Evolutionary conservation across 2,113 vertebrate species (phyloP), one percentile per base, ranked within the genome.

Genomic region (Sinocyclocheilus anophthalmus): DNA sequence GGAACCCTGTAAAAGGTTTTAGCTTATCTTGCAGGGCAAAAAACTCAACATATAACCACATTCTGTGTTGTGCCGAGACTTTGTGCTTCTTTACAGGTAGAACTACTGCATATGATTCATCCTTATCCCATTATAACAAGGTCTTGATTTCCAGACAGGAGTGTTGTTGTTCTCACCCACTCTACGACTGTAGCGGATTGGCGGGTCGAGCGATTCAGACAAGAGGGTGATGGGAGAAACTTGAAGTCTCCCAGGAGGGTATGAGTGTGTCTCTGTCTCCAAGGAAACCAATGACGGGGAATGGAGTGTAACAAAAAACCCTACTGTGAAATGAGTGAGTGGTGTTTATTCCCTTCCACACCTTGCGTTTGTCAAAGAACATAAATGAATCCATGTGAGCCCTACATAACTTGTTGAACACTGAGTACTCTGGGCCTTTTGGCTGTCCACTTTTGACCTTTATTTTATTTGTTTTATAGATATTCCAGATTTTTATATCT

Each of bases 261-360:
- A 87, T 85, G 85, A 86, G 87, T 89, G 92, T 89, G 63, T 92
- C 91, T 84, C 65, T 89, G 89, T 87, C 83, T 14, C 72, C 67
- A 85, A 88, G 84, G 89, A 87, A 73, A 76, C 86, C 50, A 83
- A 70, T 0, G 22, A 82, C 45, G 84, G 83, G 85, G 90, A 90
- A 91, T 80, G 85, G 85, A 92, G 89, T 79, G 59, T 75, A 91
- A 91, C 88, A 92, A 91, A 87, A 82, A 84, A 65, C 85, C 72
- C 70, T 84, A 87, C 67, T 55, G 78, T 85, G 81, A 85, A 91
- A 90, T 87, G 73, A 87, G n/a, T 30, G 72, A 76, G 13, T 91
- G 90, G 89, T 65, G 18, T 73, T 70, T 72, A 33, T 83, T 72
- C 24, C 18, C 18, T 63, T 42, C 57, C 39, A 75, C 10, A 18